Percentiles rank a stretch among this genome's conserved stretches.
Conservation (phyloP, 1,140 invertebrate genomes). For the Meloidogyne floridensis region DNA sequence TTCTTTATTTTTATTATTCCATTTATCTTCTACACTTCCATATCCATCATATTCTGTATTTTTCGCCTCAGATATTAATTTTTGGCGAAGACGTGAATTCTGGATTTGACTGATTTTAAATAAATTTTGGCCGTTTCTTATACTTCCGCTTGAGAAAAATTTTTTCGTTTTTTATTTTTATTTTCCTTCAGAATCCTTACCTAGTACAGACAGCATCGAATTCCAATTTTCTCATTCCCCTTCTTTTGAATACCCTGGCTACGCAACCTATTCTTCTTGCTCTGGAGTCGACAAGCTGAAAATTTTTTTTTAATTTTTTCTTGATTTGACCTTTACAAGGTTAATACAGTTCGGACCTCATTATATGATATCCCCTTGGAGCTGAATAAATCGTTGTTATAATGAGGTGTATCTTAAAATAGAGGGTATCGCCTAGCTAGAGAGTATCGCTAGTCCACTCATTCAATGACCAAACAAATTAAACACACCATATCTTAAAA, state of each 20-base stretch:
- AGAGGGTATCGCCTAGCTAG: too few species aligned
- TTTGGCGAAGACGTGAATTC: not conserved
- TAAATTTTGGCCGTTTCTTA: not conserved
- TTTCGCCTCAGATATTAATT: constrained; percentile 19
- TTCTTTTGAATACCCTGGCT: constrained; percentile 10
- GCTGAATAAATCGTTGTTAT: too few species aligned
- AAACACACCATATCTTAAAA: too few species aligned
- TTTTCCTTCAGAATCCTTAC: not conserved
- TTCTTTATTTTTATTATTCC: not conserved
- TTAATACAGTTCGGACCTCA: too few species aligned
- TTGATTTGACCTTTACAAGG: not conserved
- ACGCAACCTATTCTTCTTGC: constrained; percentile 21
- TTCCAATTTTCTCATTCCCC: not conserved
- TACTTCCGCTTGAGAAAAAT: not conserved
- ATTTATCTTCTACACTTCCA: not conserved
- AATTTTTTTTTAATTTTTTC: not conserved
- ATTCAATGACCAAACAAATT: too few species aligned
- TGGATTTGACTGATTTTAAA: constrained; percentile 12
- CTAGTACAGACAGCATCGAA: constrained; percentile 21
- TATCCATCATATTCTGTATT: not conserved
- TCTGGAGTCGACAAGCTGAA: constrained; percentile 15
- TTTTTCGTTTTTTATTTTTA: not conserved
- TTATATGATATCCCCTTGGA: too few species aligned
- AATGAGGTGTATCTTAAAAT: too few species aligned
- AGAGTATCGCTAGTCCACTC: too few species aligned